These are phyloP conservation scores for Theretra japonica DNA, from an alignment of 2,888 invertebrate species.

Conservation along the genomic window DNA sequence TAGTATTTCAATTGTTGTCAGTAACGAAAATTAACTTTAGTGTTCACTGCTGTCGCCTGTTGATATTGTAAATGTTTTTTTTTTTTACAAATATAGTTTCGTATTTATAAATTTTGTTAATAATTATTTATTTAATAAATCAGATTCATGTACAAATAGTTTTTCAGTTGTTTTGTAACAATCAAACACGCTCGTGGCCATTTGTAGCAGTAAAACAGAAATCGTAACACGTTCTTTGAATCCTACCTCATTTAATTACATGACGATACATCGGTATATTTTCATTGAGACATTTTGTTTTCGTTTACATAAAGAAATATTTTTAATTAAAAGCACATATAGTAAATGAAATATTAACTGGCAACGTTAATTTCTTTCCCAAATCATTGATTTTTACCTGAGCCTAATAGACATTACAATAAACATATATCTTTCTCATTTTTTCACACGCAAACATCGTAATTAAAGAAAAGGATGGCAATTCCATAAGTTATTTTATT, in stretches of 20 bases:
- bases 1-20: neutral
- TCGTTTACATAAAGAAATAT: neutral
- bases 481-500: constrained; percentile 37
- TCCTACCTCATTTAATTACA: no score
- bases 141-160: neutral
- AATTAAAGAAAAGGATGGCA: constrained; percentile 34
- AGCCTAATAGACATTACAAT: constrained; percentile 11
- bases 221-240: no score
- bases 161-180: neutral
- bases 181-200: no score
- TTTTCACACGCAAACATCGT: constrained; percentile 34
- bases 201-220: no score
- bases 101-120: neutral
- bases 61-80: constrained; percentile 7
- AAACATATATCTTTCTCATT: constrained; percentile 31
- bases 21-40: neutral
- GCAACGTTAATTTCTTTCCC: constrained; percentile 3
- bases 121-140: neutral
- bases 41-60: constrained; percentile 5
- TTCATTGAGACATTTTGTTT: neutral
- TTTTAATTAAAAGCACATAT: neutral
- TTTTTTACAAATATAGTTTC: neutral
- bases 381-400: constrained; percentile 30
- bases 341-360: neutral
- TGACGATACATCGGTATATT: no score